Conservation (phyloP, 2,113 vertebrate species). For the Xenopus tropicalis region DNA sequence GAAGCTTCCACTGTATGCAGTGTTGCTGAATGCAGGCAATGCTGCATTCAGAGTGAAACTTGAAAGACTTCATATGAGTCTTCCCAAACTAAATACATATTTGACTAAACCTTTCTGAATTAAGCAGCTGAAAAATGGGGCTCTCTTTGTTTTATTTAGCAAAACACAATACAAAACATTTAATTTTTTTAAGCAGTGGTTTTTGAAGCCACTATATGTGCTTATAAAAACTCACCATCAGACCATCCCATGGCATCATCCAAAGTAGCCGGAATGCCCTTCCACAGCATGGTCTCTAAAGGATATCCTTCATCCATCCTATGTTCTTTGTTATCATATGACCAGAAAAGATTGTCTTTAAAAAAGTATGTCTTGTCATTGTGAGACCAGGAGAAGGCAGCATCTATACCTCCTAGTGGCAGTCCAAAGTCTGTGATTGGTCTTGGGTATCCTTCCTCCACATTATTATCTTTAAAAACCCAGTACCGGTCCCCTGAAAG, state of each 20-base stretch:
- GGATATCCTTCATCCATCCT: conserved; percentile 89
- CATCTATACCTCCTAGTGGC: conserved; percentile 79
- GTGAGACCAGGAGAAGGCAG: conserved; percentile 87
- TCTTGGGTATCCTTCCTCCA: conserved; percentile 91
- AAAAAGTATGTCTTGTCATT: conserved; percentile 97
- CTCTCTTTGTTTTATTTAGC: no score
- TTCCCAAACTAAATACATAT: no score
- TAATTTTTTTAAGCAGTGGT: no score
- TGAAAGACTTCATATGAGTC: no score
- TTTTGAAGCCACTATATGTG: no score
- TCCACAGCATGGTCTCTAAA: conserved; percentile 79
- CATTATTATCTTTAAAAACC: conserved; percentile 93
- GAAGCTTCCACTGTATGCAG: no score
- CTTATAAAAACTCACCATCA: conserved; percentile 73
- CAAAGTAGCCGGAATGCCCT: conserved; percentile 78
- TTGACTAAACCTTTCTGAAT: no score
- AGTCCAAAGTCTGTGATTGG: conserved; percentile 87
- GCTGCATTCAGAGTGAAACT: no score
- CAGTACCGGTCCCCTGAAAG: conserved; percentile 89
- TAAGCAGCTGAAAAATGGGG: no score
- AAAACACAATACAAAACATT: no score
- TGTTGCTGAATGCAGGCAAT: no score
- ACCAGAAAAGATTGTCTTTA: conserved; percentile 87
- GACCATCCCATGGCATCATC: conserved; percentile 95
- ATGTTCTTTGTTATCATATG: conserved; percentile 80